Evolutionary conservation across 1,140 invertebrate species (phyloP), one percentile per base, ranked within the genome.

Genomic region (Brachionus rotundiformis): DNA sequence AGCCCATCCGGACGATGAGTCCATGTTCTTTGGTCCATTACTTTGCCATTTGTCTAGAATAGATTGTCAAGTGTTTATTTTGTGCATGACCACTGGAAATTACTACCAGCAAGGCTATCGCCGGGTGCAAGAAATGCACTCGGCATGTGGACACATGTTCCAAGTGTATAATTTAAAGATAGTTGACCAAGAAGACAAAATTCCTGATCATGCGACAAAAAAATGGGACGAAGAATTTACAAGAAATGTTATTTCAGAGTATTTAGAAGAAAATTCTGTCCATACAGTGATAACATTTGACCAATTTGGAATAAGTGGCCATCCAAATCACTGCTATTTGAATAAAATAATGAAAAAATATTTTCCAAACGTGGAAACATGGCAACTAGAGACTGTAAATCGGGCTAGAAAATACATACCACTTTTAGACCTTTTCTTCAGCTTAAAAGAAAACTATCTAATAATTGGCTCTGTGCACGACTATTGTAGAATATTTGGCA

Each of bases 21-120:
- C 94, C 83, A 98, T 98, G 96, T 98, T 98, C 87, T 98, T 98
- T 87, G 94, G 94, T 0, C 96, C 96, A 6, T 91, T 94, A 23
- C 92, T 98, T 82, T 90, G 27, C 23, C 33, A 63, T 65, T 19
- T 81, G 36, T n/a, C n/a, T 7, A n/a, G 23, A 25, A 27, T 61
- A 4, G 33, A 61, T 3, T 27, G 39, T 7, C 27, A 25, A 79
- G 19, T 79, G 3, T 39, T 36, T n/a, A 36, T 79, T 79, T 23
- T 79, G 8, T 79, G 76, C 29, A 79, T 79, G 76, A 79, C 76
- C 8, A 79, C 16, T 23, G 94, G 94, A 75, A 90, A 93, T 87
- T 92, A 89, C 88, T 91, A 92, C 84, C 90, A 91, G 41, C 89
- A 92, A 84, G 92, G 93, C 25, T 88, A 88, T 82, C 84, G 89